phyloP scores from a whole-genome alignment of 2,113 vertebrate genomes.

The Etheostoma cragini region DNA sequence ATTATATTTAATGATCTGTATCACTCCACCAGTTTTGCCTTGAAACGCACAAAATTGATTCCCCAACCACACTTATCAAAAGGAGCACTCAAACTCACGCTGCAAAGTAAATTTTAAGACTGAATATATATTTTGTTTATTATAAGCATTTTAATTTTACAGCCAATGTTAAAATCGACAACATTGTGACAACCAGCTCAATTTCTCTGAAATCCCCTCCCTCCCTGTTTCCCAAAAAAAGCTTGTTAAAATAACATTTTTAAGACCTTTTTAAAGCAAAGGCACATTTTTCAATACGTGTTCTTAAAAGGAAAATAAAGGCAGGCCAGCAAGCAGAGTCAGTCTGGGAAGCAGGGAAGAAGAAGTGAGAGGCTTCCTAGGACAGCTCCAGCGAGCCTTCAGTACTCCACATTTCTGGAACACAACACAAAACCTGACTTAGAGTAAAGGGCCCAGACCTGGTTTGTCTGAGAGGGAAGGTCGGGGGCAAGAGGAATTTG shows the following conservation, averaged over 20 bases:
- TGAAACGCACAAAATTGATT: slow-evolving; percentile 75
- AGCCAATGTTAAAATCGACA: slow-evolving; percentile 83
- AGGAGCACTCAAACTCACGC: slow-evolving; percentile 82
- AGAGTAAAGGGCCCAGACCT: slow-evolving; percentile 46
- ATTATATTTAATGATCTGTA: slow-evolving; percentile 70
- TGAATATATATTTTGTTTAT: slow-evolving; percentile 87
- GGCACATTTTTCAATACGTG: slow-evolving; percentile 83
- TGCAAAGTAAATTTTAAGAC: slow-evolving; percentile 84
- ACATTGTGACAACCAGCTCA: slow-evolving; percentile 75
- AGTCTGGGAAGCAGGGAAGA: slow-evolving; percentile 62
- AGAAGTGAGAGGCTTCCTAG: slow-evolving; percentile 58
- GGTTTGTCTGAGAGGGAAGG: slow-evolving; percentile 46
- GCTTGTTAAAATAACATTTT: slow-evolving; percentile 80
- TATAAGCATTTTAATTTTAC: slow-evolving; percentile 86
- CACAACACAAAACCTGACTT: slow-evolving; percentile 69
- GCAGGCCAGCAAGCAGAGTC: slow-evolving; percentile 77
- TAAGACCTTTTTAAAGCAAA: slow-evolving; percentile 84
- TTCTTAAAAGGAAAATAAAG: slow-evolving; percentile 80
- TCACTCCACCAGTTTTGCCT: slow-evolving; percentile 70
- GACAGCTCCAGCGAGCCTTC: slow-evolving; percentile 46
- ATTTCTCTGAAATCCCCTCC: slow-evolving; percentile 36
- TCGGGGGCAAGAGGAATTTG: slow-evolving; percentile 33
- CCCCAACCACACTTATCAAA: slow-evolving; percentile 79
- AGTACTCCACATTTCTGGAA: slow-evolving; percentile 54
- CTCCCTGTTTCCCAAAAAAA: slow-evolving; percentile 62